A percentile compares a stretch with the other conserved stretches of the same genome.
Conservation (phyloP, 2,113 vertebrate species). For the Phocoena phocoena region DNA sequence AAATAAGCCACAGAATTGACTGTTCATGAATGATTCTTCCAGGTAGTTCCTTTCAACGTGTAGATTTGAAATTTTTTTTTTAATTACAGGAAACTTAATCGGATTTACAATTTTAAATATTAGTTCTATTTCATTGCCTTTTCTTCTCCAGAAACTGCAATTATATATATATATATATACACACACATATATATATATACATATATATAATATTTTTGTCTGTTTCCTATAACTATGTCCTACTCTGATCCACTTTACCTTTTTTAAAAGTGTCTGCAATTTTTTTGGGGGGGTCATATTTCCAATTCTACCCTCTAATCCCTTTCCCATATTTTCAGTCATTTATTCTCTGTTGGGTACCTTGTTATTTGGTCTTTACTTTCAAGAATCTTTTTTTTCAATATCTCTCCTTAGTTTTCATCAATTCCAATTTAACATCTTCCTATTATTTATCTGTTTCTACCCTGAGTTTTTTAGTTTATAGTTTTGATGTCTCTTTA, state of each 20-base stretch:
- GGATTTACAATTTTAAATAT: neutral
- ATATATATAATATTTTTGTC: neutral
- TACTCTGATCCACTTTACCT: neutral
- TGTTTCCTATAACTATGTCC: neutral
- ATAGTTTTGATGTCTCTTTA: neutral
- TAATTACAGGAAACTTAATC: neutral
- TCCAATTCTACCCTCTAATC: neutral
- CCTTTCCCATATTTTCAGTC: neutral
- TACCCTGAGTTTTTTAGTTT: neutral
- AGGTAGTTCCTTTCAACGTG: neutral
- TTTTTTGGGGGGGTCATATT: neutral
- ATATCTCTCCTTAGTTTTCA: neutral
- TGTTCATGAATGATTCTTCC: neutral
- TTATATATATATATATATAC: neutral
- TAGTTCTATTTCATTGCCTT: neutral
- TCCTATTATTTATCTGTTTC: neutral
- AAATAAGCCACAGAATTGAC: neutral
- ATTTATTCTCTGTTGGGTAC: neutral
- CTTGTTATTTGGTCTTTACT: neutral
- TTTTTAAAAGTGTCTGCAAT: neutral
- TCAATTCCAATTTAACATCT: neutral
- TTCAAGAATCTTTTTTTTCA: neutral
- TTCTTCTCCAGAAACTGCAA: neutral
- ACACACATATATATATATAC: neutral
- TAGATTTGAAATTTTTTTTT: neutral